These are phyloP conservation scores for Polymixis flavicincta DNA, from an alignment of 2,888 invertebrate genomes.

Conservation along the genomic window DNA sequence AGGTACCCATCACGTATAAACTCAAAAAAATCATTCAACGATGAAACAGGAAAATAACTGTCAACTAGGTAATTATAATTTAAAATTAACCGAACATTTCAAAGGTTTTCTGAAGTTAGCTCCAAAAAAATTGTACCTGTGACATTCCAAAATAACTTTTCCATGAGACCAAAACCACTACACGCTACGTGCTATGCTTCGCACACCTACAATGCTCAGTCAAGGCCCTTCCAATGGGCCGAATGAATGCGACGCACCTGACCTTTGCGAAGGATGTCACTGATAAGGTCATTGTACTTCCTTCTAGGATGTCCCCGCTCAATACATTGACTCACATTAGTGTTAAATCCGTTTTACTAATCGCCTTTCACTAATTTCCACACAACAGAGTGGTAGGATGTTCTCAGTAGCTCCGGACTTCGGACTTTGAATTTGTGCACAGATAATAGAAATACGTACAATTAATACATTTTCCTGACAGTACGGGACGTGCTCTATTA, in stretches of 20 bases:
- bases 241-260: constrained; percentile 34
- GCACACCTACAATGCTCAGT: not conserved
- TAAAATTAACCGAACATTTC: not conserved
- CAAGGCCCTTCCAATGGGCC: constrained; percentile 37
- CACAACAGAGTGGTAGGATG: constrained; percentile 8
- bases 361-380: constrained; percentile 51
- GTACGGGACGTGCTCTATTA: too few relatives aligned
- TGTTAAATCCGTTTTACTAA: constrained; percentile 61
- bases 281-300: constrained; percentile 54
- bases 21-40: not conserved
- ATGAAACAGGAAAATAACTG: not conserved
- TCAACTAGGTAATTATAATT: not conserved
- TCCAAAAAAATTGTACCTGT: not conserved
- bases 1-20: not conserved
- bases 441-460: too few relatives aligned
- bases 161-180: not conserved
- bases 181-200: constrained; percentile 12
- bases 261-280: constrained; percentile 47
- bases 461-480: too few relatives aligned
- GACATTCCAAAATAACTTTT: not conserved
- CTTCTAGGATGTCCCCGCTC: constrained; percentile 38
- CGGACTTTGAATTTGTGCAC: not conserved
- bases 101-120: not conserved
- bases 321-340: constrained; percentile 24
- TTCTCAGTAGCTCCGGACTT: not conserved